Evolutionary conservation across 2,888 invertebrate genomes (phyloP).

Genomic region (Mimumesa dahlbomi): DNA sequence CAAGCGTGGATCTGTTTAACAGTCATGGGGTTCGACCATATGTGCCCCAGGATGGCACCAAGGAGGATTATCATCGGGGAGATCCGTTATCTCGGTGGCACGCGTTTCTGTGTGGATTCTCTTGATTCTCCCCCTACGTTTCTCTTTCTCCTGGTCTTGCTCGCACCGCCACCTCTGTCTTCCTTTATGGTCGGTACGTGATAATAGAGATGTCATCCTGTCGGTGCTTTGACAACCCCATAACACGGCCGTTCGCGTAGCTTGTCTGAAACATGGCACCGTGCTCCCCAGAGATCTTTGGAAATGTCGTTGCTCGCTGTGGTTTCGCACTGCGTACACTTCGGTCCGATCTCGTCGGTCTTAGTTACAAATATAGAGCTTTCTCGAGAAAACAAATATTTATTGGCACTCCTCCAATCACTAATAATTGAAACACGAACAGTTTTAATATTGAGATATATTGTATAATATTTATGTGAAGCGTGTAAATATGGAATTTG

Average conservation of each 20-base stretch:
- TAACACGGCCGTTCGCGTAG: conserved; percentile 70
- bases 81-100: conserved; percentile 79
- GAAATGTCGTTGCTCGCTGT: conserved; percentile 58
- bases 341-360: conserved; percentile 2
- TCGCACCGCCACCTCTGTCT: conserved; percentile 36
- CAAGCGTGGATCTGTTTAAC: conserved; percentile 60
- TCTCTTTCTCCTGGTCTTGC: conserved; percentile 21
- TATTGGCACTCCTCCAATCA: too few relatives aligned
- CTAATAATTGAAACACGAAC: too few relatives aligned
- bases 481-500: too few relatives aligned
- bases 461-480: too few relatives aligned
- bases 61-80: conserved; percentile 76
- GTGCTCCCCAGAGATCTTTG: conserved; percentile 69
- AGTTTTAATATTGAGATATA: too few relatives aligned
- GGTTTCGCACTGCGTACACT: conserved; percentile 35
- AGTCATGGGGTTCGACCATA: conserved; percentile 70
- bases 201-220: conserved; percentile 80
- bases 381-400: not conserved
- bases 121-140: conserved; percentile 47
- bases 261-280: conserved; percentile 65
- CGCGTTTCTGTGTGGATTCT: conserved; percentile 70
- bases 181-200: conserved; percentile 68
- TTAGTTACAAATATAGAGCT: conserved; percentile 6
- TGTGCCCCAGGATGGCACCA: conserved; percentile 67
- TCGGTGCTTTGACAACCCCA: conserved; percentile 78